Percentiles rank a stretch among this genome's conserved stretches.
These are phyloP conservation scores for Salticus scenicus DNA, from an alignment of 2,888 invertebrate species.

Conservation along the genomic window DNA sequence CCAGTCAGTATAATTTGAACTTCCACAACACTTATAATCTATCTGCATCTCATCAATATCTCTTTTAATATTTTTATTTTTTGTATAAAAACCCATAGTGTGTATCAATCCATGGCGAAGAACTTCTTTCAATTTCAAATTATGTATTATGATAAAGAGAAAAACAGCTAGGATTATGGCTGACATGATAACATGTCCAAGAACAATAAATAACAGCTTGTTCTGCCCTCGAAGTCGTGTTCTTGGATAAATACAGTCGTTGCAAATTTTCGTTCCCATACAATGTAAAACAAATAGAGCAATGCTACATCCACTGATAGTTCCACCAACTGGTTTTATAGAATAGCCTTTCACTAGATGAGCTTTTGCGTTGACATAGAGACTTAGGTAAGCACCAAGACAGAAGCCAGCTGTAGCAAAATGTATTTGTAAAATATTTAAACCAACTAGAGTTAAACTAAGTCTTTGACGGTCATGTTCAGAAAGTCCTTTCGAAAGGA, in stretches of 20 bases:
- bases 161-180: neutral
- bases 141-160: neutral
- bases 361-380: neutral
- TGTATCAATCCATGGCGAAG: neutral
- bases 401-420: neutral
- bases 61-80: neutral
- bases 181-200: neutral
- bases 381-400: neutral
- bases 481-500: neutral
- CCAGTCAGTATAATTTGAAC: conserved; percentile 13
- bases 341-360: neutral
- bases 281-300: neutral
- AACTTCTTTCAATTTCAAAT: neutral
- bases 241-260: neutral
- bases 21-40: conserved; percentile 6
- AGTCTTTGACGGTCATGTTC: neutral
- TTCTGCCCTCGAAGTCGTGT: neutral
- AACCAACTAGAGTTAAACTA: neutral
- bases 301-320: neutral
- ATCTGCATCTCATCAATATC: conserved; percentile 3
- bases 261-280: neutral
- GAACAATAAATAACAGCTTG: neutral
- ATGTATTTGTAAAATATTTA: neutral
- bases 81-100: neutral
- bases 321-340: neutral